A percentile compares a stretch with the other conserved stretches of the same genome.
phyloP scores from a whole-genome alignment of 2,888 invertebrate genomes.

The Hirtodrosophila histrioides region DNA sequence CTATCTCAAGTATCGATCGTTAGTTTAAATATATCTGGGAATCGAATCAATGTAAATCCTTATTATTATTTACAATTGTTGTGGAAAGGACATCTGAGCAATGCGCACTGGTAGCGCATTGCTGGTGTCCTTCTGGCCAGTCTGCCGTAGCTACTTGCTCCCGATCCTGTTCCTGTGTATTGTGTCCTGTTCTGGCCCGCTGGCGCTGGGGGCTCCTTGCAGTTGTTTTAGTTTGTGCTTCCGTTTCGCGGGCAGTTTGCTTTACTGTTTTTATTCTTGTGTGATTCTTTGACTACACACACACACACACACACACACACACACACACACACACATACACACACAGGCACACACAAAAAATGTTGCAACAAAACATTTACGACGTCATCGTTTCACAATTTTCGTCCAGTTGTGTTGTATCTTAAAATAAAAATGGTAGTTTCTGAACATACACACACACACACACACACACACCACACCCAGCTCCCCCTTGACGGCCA shows the following conservation, averaged over 20 bases:
- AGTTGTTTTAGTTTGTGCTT: conserved; percentile 73
- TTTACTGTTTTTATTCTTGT: conserved; percentile 64
- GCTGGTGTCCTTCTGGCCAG: neutral
- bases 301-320: conserved; percentile 2
- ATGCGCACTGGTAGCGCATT: conserved; percentile 1
- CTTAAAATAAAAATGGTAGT: conserved; percentile 57
- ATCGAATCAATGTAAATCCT: no score
- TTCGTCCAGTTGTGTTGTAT: conserved; percentile 61
- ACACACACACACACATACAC: conserved; percentile 2
- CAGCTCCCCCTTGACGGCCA: neutral
- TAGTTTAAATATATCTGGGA: no score
- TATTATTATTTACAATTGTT: no score
- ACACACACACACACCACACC: neutral
- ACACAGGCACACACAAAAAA: conserved; percentile 27
- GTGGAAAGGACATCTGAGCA: no score
- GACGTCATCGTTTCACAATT: conserved; percentile 78
- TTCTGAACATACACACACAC: conserved; percentile 5
- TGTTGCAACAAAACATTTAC: conserved; percentile 78
- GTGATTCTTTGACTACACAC: conserved; percentile 44
- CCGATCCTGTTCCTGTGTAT: neutral
- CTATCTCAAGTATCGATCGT: no score
- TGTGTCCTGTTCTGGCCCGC: conserved; percentile 23
- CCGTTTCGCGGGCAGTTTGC: conserved; percentile 78
- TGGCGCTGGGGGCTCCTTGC: conserved; percentile 45
- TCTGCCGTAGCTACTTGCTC: neutral